Evolutionary conservation across 1,140 invertebrate genomes (phyloP), one percentile per base, ranked within the genome.

Genomic region (Mylabris phalerata): DNA sequence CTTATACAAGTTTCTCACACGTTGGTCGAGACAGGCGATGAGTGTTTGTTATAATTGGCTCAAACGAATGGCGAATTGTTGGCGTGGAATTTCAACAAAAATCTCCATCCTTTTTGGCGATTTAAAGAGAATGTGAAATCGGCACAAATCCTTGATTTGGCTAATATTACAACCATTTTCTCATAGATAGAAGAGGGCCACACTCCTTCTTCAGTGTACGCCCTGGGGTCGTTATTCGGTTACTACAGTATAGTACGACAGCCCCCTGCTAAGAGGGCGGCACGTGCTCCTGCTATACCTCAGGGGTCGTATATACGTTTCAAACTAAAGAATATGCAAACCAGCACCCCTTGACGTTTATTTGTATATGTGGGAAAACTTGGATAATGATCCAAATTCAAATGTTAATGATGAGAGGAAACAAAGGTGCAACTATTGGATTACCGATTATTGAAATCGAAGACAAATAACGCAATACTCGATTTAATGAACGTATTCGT

Each of bases 131-230:
- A 19, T 9, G 26, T 52, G 27, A 24, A 52, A 25, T 2, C 48
- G n/a, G 32, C 45, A 55, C 39, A 46, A 55, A 55, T 44, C 46
- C 46, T 55, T 55, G 52, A 55, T 55, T 55, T 55, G 52, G 52
- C 52, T 55, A 55, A 55, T 55, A 55, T 46, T 46, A 32, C 32
- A 46, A 47, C 45, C 52, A 43, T 11, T 55, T 55, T 55, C 52
- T 55, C 52, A 55, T 44, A 47, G 41, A n/a, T 10, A 10, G 10
- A 10, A n/a, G 41, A 4, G 41, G 4, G 4, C 4, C 32, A 32
- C 32, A 32, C 32, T 32, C 32, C 32, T 32, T 19, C 19, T 19
- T 32, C 4, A 32, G 7, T 32, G 32, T 7, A 2, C 32, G 32
- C 32, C 32, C 32, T 32, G 32, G 32, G 32, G 32, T 32, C 32